Evolutionary conservation across 2,888 invertebrate species (phyloP), one percentile per base, ranked within the genome.

Genomic region (Pseudeuparius sepicola): DNA sequence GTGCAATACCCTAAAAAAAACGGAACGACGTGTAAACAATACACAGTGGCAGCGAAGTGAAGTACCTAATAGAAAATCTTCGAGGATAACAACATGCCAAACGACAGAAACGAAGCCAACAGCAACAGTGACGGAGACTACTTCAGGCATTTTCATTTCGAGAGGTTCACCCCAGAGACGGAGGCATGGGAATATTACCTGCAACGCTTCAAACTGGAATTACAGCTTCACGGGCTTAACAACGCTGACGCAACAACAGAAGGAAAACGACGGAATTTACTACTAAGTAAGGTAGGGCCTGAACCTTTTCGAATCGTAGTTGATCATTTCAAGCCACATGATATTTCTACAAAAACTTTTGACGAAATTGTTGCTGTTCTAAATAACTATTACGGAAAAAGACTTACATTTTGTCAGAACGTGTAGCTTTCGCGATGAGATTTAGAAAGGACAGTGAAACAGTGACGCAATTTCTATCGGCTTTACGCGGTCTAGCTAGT

Each of bases 401-500:
- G n/a, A n/a, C n/a, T n/a, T n/a, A n/a, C n/a, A n/a, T 4, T 24
- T 24, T 24, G 10, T 5, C 10, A 24, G 25, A 24, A 24, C 25
- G n/a, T 4, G 25, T 24, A 6, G 12, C 25, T 4, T 24, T 24
- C 4, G 25, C 25, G 10, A 24, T 4, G 5, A 24, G 25, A 24
- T 24, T 4, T 24, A 24, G 25, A 9, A 24, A 12, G n/a, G 25
- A 24, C 9, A 12, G 12, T 24, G 25, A 24, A 24, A 24, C 4
- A 6, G 12, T 24, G 5, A 24, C 31, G 20, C 36, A 41, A 35
- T 41, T 31, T 29, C 14, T 40, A 33, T 30, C 36, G 13, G 17
- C 12, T 23, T 20, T 41, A 16, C 32, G n/a, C n/a, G n/a, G n/a
- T n/a, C n/a, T 36, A 25, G 36, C 39, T 6, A 32, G 41, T 12